A percentile compares a stretch with the other conserved stretches of the same genome.
These are phyloP conservation scores for Muscicapa adusta DNA, from an alignment of 2,113 vertebrate species.

Conservation along the genomic window DNA sequence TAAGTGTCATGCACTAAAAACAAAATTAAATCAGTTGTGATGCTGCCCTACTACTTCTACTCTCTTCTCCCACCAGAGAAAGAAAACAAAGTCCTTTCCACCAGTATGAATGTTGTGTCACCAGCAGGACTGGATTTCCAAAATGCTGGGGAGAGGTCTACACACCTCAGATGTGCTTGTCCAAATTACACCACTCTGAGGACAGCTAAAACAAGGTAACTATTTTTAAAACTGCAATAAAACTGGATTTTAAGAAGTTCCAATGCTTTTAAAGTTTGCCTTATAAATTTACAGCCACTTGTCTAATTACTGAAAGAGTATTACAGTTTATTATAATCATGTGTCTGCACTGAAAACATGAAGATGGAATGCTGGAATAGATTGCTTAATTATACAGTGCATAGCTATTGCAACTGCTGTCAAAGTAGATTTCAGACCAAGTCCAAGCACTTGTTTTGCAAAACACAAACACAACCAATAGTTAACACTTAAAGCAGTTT, in stretches of 20 bases:
- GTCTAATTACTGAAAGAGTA: constrained; percentile 9
- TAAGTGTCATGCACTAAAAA: constrained; percentile 24
- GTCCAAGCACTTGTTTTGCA: background rate
- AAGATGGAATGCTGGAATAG: constrained; percentile 12
- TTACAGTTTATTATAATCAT: constrained; percentile 17
- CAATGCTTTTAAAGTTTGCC: background rate
- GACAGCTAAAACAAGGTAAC: background rate
- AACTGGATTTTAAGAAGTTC: background rate
- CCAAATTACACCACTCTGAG: background rate
- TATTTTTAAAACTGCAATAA: background rate
- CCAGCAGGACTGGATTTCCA: background rate
- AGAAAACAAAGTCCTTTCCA: background rate
- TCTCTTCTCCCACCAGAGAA: background rate
- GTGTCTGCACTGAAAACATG: constrained; percentile 16
- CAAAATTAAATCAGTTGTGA: constrained; percentile 35
- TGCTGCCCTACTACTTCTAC: background rate
- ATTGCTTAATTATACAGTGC: constrained; percentile 26
- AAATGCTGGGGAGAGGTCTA: background rate
- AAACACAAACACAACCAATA: background rate
- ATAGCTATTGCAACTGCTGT: background rate
- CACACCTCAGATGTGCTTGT: background rate
- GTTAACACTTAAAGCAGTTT: background rate
- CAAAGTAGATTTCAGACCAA: constrained; percentile 2
- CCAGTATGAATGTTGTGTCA: background rate
- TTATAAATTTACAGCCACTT: constrained; percentile 32